Evolutionary conservation across 2,888 invertebrate species (phyloP).

Genomic region (Sphaeridia pumilis): DNA sequence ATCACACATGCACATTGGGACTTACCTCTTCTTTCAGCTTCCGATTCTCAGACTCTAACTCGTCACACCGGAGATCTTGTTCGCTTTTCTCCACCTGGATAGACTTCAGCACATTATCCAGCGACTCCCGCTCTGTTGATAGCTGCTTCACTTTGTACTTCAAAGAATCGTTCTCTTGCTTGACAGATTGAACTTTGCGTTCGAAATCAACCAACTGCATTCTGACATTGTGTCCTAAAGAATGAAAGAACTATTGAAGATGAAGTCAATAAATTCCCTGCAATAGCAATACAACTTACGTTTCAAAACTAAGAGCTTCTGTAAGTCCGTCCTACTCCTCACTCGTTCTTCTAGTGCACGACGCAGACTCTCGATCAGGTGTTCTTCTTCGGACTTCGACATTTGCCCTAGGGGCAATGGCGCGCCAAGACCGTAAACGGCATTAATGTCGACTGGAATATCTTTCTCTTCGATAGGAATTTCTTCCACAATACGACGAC

Average conservation of each 20-base stretch:
- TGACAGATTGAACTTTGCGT: constrained; percentile 20
- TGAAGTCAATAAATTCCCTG: too few relatives aligned
- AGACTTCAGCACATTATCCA: constrained; percentile 18
- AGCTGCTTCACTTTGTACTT: constrained; percentile 17
- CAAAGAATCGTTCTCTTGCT: constrained; percentile 20
- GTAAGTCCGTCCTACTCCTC: constrained; percentile 22
- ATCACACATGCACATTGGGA: too few relatives aligned
- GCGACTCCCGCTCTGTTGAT: constrained; percentile 17
- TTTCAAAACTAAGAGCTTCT: constrained; percentile 21
- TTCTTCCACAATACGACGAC: constrained; percentile 41
- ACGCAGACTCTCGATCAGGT: constrained; percentile 48
- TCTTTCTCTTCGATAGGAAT: constrained; percentile 40
- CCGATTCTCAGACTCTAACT: constrained; percentile 20
- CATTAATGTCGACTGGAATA: constrained; percentile 40
- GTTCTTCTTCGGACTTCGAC: constrained; percentile 53
- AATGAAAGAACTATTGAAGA: not conserved
- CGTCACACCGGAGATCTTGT: constrained; percentile 16
- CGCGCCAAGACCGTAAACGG: constrained; percentile 51
- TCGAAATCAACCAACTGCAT: constrained; percentile 20
- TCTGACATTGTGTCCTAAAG: constrained; percentile 23
- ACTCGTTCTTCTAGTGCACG: constrained; percentile 31
- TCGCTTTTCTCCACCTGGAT: constrained; percentile 24
- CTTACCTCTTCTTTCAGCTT: constrained; percentile 26
- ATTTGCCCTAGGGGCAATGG: constrained; percentile 62
- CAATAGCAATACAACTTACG: too few relatives aligned